Evolutionary conservation across 2,888 invertebrate genomes (phyloP).

Genomic region (Limnephilus lunatus): DNA sequence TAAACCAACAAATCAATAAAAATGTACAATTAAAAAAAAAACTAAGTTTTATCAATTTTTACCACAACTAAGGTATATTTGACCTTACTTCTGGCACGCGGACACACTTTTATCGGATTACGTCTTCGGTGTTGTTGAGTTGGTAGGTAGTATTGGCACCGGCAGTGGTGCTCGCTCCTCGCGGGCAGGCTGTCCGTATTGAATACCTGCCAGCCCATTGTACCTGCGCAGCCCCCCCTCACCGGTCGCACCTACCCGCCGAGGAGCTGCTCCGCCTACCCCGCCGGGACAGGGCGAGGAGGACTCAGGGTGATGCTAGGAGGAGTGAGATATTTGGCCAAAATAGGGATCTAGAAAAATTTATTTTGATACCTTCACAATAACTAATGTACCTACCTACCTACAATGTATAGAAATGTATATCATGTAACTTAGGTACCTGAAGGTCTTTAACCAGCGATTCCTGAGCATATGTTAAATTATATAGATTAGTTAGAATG

Average conservation of each 20-base stretch:
- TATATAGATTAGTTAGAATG: too few relatives aligned
- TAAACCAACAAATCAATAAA: background rate
- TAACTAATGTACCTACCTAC: accelerated
- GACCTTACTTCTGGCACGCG: background rate
- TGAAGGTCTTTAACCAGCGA: too few relatives aligned
- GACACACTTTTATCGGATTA: background rate
- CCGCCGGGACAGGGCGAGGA: background rate
- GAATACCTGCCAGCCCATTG: constrained; percentile 40
- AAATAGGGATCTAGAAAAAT: background rate
- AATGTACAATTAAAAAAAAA: background rate
- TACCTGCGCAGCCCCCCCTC: constrained; percentile 13
- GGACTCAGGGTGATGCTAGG: constrained; percentile 9
- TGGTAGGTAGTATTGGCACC: background rate
- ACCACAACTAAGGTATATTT: background rate
- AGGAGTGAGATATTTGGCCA: background rate
- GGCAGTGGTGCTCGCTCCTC: background rate
- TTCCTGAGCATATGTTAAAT: too few relatives aligned
- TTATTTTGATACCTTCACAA: background rate
- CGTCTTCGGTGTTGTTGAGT: background rate
- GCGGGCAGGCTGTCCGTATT: constrained; percentile 16
- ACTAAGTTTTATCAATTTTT: background rate
- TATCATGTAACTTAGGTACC: too few relatives aligned
- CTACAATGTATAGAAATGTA: too few relatives aligned
- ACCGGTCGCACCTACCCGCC: background rate
- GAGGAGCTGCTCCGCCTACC: constrained; percentile 21